Conservation (phyloP, 1,140 invertebrate genomes). For the Ceratina calcarata region DNA sequence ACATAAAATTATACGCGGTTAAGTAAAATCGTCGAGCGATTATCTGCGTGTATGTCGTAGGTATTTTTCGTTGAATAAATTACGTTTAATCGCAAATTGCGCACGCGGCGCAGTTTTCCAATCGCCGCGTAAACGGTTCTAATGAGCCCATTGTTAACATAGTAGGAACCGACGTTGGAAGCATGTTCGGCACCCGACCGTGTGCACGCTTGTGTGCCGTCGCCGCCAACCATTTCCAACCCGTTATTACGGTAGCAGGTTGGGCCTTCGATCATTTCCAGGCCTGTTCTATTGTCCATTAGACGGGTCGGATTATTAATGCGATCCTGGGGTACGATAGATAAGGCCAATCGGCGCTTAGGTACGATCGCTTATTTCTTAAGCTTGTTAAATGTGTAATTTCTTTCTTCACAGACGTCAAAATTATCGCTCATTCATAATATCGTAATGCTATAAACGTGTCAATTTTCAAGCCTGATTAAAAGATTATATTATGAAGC, state of each 20-base stretch:
- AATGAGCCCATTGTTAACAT: conserved; percentile 56
- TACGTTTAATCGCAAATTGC: conserved; percentile 18
- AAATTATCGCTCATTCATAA: neutral
- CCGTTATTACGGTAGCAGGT: conserved; percentile 48
- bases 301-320: conserved; percentile 22
- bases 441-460: neutral
- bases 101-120: conserved; percentile 28
- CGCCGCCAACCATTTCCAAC: conserved; percentile 27
- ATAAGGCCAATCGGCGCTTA: neutral
- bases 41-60: neutral
- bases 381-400: neutral
- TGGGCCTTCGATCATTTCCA: conserved; percentile 33
- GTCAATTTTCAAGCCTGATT: too few species aligned
- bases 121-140: conserved; percentile 49
- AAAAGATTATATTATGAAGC: too few species aligned
- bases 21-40: conserved; percentile 3
- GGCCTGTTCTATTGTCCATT: conserved; percentile 36
- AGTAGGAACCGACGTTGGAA: conserved; percentile 1
- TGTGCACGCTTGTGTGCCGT: conserved; percentile 12
- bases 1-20: neutral
- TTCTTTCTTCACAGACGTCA: neutral
- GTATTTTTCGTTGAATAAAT: conserved; percentile 19
- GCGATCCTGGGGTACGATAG: neutral
- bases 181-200: conserved; percentile 17
- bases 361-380: conserved; percentile 1